Evolutionary conservation across 1,140 invertebrate genomes (phyloP), one percentile per base, ranked within the genome.

Genomic region (Charaxes varanes): DNA sequence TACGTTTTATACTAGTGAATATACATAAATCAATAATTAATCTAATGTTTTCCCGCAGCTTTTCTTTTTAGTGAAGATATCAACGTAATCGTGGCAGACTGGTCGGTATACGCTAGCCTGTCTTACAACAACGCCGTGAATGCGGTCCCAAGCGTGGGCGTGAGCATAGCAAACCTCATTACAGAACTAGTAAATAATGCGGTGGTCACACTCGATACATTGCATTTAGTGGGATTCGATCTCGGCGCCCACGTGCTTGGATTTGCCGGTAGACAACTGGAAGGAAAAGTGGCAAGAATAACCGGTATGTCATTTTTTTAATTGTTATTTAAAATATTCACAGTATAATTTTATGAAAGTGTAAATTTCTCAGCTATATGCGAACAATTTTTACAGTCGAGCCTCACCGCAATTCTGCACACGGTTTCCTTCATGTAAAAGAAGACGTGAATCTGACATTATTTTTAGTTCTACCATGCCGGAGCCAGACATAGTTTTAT

Each of bases 201-300:
- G 2, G 21, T 27, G 31, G 33, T 56, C 2, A 18, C 41, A 0
- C n/a, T 51, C 0, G 19, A 26, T 2, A 44, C 28, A 1, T 11
- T 73, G 3, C 94, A 97, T 62, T 54, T 96, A 21, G 92, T 97
- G 49, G 94, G 94, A 0, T 96, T 95, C 70, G 88, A 87, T 48
- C 70, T 92, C 0, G 94, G 94, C 0, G 94, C 94, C 1, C 94
- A 97, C 53, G 90, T 94, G 1, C 92, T 92, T 1, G 94, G 94
- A 0, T 94, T 93, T 53, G 90, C 93, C 4, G 94, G 93, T 1
- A 87, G 91, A 18, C 85, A 89, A 41, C 65, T 93, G 0, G 83
- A 86, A 33, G 53, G 50, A 3, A 5, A 26, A 16, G 32, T 73
- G 81, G 27, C 85, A 71, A 63, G 87, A 80, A 40, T 85, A 85